phyloP scores from a whole-genome alignment of 2,113 vertebrate genomes.

The Centropus bengalensis region DNA sequence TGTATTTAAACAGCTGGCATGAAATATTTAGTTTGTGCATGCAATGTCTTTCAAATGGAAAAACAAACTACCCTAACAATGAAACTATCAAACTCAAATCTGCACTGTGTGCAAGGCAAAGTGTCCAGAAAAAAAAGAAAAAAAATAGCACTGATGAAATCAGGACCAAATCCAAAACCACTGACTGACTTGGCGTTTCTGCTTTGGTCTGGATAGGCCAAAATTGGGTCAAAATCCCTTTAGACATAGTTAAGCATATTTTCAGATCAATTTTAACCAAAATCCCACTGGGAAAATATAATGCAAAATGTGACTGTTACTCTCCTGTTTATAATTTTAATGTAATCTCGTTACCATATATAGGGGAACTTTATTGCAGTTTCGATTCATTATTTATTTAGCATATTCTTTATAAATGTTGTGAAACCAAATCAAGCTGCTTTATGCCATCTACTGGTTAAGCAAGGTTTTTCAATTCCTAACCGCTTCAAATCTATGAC shows the following conservation, averaged over 20 bases:
- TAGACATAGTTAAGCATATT: neutral
- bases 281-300: neutral
- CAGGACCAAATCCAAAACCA: neutral
- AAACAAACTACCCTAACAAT: neutral
- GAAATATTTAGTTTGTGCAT: conserved; percentile 1
- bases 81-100: neutral
- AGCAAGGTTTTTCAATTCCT: neutral
- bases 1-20: conserved; percentile 34
- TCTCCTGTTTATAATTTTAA: neutral
- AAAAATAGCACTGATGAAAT: neutral
- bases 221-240: neutral
- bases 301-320: neutral
- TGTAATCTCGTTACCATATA: neutral
- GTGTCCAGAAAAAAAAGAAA: neutral
- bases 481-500: neutral
- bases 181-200: neutral
- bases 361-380: neutral
- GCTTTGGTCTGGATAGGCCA: neutral
- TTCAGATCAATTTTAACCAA: neutral
- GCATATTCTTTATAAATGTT: neutral
- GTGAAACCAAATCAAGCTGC: conserved; percentile 27
- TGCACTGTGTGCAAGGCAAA: neutral
- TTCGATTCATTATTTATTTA: neutral
- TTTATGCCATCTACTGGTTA: conserved; percentile 68
- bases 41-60: neutral